phyloP scores from a whole-genome alignment of 2,888 invertebrate species.

The Gymnoscelis rufifasciata region DNA sequence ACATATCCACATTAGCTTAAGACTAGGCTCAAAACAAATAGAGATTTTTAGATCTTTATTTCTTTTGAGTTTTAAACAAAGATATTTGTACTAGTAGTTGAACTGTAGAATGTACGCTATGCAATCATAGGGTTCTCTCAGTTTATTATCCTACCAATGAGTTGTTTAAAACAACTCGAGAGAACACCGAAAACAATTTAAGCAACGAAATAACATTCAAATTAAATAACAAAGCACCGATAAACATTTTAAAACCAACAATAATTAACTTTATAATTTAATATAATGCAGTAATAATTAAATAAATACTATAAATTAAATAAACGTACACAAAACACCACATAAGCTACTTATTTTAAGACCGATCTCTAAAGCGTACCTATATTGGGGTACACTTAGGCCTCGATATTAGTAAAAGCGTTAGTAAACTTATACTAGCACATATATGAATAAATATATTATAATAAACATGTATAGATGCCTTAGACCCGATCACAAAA shows the following conservation, averaged over 20 bases:
- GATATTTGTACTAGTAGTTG: slow-evolving; percentile 21
- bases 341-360: neutral
- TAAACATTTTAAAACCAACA: slow-evolving; percentile 13
- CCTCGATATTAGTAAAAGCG: slow-evolving; percentile 6
- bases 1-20: slow-evolving; percentile 66
- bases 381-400: neutral
- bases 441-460: neutral
- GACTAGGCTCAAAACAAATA: slow-evolving; percentile 17
- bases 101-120: slow-evolving; percentile 22
- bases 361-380: too few relatives aligned
- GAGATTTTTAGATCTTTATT: too few relatives aligned
- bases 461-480: neutral
- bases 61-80: neutral
- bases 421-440: slow-evolving; percentile 2
- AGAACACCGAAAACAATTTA: slow-evolving; percentile 2
- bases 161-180: neutral
- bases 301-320: neutral
- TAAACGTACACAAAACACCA: slow-evolving; percentile 3
- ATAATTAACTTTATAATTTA: neutral
- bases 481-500: neutral
- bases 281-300: neutral
- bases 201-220: slow-evolving; percentile 6
- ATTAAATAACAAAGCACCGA: slow-evolving; percentile 16
- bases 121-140: slow-evolving; percentile 22
- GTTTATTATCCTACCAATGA: neutral